Conservation (phyloP, 2,797 vertebrate genomes). For the Anas flavirostris region DNA sequence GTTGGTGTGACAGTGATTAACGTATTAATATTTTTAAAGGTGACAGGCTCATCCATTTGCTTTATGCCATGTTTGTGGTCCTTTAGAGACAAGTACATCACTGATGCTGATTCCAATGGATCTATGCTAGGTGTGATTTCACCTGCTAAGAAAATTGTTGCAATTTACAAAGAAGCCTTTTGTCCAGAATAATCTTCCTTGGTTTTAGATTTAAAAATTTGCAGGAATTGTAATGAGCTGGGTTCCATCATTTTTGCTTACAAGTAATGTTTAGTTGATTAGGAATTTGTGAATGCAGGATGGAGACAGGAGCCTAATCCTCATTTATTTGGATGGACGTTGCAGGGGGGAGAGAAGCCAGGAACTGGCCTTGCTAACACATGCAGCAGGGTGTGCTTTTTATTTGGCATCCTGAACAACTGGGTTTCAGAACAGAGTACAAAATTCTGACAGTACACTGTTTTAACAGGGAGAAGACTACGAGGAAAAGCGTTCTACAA, state of each 20-base stretch:
- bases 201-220: neutral
- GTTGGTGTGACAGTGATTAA: neutral
- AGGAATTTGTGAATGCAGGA: neutral
- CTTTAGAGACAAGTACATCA: rapidly evolving
- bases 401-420: rapidly evolving
- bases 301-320: neutral
- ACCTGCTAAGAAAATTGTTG: neutral
- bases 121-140: neutral
- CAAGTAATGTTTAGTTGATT: neutral
- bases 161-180: neutral
- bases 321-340: neutral
- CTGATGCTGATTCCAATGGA: neutral
- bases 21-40: neutral
- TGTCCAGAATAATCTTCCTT: rapidly evolving
- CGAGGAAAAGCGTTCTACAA: conserved; percentile 99
- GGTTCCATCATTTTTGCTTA: neutral
- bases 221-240: neutral
- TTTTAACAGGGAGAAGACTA: conserved; percentile 89
- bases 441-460: neutral
- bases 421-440: neutral
- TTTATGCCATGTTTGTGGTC: neutral
- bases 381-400: neutral
- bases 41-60: neutral
- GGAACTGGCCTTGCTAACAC: neutral
- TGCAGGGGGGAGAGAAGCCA: neutral